phyloP scores from a whole-genome alignment of 2,888 invertebrate genomes.

The Gastrophysa polygoni region DNA sequence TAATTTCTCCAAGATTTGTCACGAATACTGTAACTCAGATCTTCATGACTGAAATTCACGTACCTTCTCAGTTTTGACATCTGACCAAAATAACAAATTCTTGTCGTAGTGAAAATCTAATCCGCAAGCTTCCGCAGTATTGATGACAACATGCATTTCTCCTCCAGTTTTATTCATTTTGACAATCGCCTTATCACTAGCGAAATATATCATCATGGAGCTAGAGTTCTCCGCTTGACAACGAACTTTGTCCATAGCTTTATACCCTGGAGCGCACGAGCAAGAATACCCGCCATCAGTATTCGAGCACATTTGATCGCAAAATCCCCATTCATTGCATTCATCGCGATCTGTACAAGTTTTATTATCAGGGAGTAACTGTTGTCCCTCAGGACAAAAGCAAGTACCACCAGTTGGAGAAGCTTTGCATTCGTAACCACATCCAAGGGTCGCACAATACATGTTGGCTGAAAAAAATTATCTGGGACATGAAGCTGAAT shows the following conservation, averaged over 20 bases:
- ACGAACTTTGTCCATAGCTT: constrained; percentile 58
- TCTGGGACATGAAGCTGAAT: too few species aligned
- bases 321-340: constrained; percentile 90
- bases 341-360: constrained; percentile 93
- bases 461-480: constrained; percentile 76
- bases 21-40: too few species aligned
- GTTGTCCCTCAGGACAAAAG: constrained; percentile 84
- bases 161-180: constrained; percentile 73
- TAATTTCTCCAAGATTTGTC: too few species aligned
- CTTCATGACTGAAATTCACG: too few species aligned
- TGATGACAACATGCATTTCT: constrained; percentile 70
- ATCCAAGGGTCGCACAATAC: constrained; percentile 83
- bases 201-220: constrained; percentile 69
- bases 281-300: constrained; percentile 84
- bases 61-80: constrained; percentile 84
- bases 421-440: constrained; percentile 90
- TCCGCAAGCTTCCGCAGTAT: constrained; percentile 85
- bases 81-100: constrained; percentile 87
- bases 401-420: constrained; percentile 90
- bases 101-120: constrained; percentile 81
- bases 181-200: constrained; percentile 74
- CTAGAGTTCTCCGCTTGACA: constrained; percentile 69
- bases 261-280: constrained; percentile 72
- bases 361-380: constrained; percentile 80
- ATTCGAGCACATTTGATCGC: constrained; percentile 94